Evolutionary conservation across 1,140 invertebrate genomes (phyloP), one percentile per base, ranked within the genome.

Genomic region (Psix sp.): DNA sequence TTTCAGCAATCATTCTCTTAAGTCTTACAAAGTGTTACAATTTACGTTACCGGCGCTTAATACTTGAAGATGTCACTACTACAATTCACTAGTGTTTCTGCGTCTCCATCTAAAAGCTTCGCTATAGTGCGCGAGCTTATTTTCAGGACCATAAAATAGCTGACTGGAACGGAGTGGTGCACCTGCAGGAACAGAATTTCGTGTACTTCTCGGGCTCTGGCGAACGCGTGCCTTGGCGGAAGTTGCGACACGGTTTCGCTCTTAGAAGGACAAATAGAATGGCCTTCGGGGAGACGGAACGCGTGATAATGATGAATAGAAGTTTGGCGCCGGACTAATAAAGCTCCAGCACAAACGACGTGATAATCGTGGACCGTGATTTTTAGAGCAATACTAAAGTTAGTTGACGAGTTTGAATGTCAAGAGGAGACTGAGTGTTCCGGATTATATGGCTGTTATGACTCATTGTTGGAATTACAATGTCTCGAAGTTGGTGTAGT

Each of bases 211-310:
- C 48, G 52, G 51, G 78, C 72, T 77, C 78, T 59, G 74, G 74
- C 17, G 73, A 77, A 76, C 79, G 80, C 79, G 80, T 81, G 77
- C 75, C 75, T 70, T 59, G 36, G 73, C 80, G 77, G 82, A 84
- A 84, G 77, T 79, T 80, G 67, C 77, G 63, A 86, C 84, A 85
- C 71, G 83, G 74, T 84, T 85, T 84, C 62, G 80, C 83, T 86
- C 81, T 85, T 82, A 84, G 80, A 79, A 84, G 83, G 82, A 83
- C 83, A 84, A 85, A 84, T 82, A 82, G 83, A 77, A 84, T 82
- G 77, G 82, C 77, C 81, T 74, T 62, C 38, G 26, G 79, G 51
- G 59, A 72, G 63, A 59, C 59, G 29, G 60, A 57, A 76, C 59
- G 59, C 60, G 78, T 79, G 83, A 82, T 84, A 83, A 83, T 77